A percentile compares a stretch with the other conserved stretches of the same genome.
These are phyloP conservation scores for Hypotaenidia okinawae DNA, from an alignment of 2,797 vertebrate species.

Conservation along the genomic window DNA sequence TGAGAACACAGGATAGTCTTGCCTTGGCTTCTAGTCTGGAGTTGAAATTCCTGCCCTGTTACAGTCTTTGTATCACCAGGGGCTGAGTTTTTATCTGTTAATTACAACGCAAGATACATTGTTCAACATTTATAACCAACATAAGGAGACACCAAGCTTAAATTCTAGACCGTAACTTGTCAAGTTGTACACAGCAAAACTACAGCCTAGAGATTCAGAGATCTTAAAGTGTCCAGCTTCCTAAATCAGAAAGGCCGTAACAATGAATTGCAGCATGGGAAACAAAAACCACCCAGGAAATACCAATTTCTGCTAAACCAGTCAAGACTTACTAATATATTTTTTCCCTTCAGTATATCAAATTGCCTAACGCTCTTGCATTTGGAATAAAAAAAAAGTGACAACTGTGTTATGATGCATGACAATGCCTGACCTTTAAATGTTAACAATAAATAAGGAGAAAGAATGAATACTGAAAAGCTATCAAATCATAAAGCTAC, in stretches of 20 bases:
- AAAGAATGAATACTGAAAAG: background rate
- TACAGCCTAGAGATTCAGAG: background rate
- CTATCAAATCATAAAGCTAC: background rate
- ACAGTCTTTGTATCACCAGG: background rate
- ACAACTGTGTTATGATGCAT: background rate
- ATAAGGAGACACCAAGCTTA: background rate
- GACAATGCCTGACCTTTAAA: background rate
- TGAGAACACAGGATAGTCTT: background rate
- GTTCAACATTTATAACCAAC: background rate
- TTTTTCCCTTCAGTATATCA: background rate
- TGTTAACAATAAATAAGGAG: background rate
- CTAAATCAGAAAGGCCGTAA: background rate
- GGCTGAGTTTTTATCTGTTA: background rate
- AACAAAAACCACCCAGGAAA: background rate
- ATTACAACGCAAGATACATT: background rate
- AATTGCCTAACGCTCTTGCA: background rate
- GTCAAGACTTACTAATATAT: background rate
- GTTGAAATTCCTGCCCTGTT: background rate
- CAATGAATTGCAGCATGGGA: background rate
- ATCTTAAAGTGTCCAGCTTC: background rate
- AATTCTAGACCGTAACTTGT: background rate
- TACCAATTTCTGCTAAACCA: background rate
- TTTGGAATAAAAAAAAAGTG: background rate
- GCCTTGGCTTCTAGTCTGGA: slow-evolving; percentile 12
- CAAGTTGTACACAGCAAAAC: background rate